These are phyloP conservation scores for Poeciliopsis prolifica DNA, from an alignment of 2,113 vertebrate species.

Conservation along the genomic window DNA sequence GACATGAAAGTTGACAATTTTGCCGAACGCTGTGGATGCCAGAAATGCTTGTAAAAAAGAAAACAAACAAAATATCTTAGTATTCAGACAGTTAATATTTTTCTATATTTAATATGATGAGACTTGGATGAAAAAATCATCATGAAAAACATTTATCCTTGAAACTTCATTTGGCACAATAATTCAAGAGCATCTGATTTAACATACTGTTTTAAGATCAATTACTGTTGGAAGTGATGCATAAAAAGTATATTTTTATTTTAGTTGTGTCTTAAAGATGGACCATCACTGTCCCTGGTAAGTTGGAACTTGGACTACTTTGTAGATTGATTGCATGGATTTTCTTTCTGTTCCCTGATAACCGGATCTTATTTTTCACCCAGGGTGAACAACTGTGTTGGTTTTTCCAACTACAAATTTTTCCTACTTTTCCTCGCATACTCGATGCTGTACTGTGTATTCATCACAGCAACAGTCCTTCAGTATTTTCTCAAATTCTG, in stretches of 20 bases:
- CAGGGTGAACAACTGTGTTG: conserved; percentile 99
- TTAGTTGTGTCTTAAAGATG: conserved; percentile 98
- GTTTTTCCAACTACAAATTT: conserved; percentile 99
- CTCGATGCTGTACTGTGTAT: conserved; percentile 94
- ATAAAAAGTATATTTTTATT: conserved; percentile 1
- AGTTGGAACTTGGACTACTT: conserved; percentile 40
- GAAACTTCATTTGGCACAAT: background rate
- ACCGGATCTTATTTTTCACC: conserved; percentile 49
- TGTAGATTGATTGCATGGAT: background rate
- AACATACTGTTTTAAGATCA: background rate
- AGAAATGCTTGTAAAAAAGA: background rate
- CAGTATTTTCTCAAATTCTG: conserved; percentile 98
- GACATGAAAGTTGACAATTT: background rate
- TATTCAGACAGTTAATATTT: background rate
- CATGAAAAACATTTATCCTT: background rate
- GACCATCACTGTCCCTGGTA: conserved; percentile 99
- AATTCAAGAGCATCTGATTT: background rate
- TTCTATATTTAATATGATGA: background rate
- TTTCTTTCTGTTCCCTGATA: conserved; percentile 6
- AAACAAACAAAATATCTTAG: background rate
- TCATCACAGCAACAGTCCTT: conserved; percentile 92
- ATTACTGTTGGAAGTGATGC: background rate
- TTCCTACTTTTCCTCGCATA: conserved; percentile 97
- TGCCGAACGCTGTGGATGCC: background rate
- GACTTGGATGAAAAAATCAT: background rate